Evolutionary conservation across 2,888 invertebrate species (phyloP).

Genomic region (Diaprepes abbreviatus): DNA sequence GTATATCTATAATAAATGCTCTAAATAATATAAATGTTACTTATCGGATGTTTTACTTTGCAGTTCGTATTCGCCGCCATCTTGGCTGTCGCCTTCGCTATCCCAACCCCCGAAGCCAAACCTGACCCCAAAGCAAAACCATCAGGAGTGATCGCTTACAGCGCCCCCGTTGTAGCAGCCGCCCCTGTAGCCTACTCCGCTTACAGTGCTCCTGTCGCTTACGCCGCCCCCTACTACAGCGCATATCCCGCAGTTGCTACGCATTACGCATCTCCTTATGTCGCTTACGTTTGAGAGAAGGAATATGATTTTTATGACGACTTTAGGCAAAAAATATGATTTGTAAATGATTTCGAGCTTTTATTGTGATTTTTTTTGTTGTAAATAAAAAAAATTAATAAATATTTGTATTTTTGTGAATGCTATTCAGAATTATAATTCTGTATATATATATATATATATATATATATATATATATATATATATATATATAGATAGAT

Average conservation of each 20-base stretch:
- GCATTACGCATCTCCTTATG: slow-evolving; percentile 35
- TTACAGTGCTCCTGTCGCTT: slow-evolving; percentile 45
- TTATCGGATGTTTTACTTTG: too few species aligned
- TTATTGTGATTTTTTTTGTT: slow-evolving; percentile 3
- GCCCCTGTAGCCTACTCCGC: slow-evolving; percentile 44
- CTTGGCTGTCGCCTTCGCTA: slow-evolving; percentile 48
- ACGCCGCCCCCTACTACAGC: slow-evolving; percentile 34
- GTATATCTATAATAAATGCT: too few species aligned
- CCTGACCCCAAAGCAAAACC: slow-evolving; percentile 48
- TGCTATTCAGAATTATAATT: too few species aligned
- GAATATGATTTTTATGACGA: background rate
- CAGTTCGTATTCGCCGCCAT: slow-evolving; percentile 49
- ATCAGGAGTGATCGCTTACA: slow-evolving; percentile 24
- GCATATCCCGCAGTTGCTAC: slow-evolving; percentile 33
- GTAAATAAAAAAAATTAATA: background rate
- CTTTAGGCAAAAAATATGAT: background rate
- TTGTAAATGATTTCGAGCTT: background rate
- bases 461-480: too few species aligned
- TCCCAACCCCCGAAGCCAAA: slow-evolving; percentile 48
- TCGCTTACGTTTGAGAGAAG: background rate
- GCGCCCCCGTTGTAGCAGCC: slow-evolving; percentile 29
- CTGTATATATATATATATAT: too few species aligned
- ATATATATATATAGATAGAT: too few species aligned
- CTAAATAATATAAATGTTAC: too few species aligned
- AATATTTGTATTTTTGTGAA: too few species aligned